Conservation (phyloP, 2,888 invertebrate genomes). For the Acheta domesticus region DNA sequence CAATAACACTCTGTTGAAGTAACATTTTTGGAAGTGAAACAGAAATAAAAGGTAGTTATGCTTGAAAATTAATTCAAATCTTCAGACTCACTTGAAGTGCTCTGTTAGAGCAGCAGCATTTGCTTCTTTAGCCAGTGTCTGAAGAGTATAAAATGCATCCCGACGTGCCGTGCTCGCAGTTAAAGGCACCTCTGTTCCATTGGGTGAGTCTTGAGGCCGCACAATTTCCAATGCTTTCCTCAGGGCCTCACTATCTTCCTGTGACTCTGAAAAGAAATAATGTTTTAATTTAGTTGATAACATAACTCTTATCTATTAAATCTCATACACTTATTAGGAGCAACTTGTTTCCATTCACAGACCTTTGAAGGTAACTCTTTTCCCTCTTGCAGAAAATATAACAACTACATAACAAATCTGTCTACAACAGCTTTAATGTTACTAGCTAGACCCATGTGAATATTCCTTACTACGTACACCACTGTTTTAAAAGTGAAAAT, state of each 20-base stretch:
- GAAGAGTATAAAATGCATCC: slow-evolving; percentile 47
- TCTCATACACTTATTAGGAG: not conserved
- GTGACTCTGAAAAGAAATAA: slow-evolving; percentile 30
- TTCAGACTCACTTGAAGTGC: slow-evolving; percentile 47
- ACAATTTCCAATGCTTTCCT: slow-evolving; percentile 40
- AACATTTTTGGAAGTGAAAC: slow-evolving; percentile 12
- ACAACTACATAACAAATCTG: no score
- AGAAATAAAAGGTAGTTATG: not conserved
- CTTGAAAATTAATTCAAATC: not conserved
- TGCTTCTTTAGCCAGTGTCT: slow-evolving; percentile 50
- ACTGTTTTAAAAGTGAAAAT: no score
- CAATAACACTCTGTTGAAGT: slow-evolving; percentile 52
- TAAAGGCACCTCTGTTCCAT: slow-evolving; percentile 35
- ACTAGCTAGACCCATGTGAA: no score
- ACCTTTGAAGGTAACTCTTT: no score
- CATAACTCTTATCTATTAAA: no score
- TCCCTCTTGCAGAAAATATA: no score
- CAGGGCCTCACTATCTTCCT: slow-evolving; percentile 40
- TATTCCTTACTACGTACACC: no score
- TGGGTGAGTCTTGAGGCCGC: slow-evolving; percentile 35
- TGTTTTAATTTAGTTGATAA: not conserved
- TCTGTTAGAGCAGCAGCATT: slow-evolving; percentile 51
- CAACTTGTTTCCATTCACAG: no score
- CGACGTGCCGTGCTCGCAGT: slow-evolving; percentile 38
- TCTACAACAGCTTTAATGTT: no score